Percentiles rank a stretch among this genome's conserved stretches.
These are phyloP conservation scores for Pangasius djambal DNA, from an alignment of 2,797 vertebrate species.

Conservation along the genomic window DNA sequence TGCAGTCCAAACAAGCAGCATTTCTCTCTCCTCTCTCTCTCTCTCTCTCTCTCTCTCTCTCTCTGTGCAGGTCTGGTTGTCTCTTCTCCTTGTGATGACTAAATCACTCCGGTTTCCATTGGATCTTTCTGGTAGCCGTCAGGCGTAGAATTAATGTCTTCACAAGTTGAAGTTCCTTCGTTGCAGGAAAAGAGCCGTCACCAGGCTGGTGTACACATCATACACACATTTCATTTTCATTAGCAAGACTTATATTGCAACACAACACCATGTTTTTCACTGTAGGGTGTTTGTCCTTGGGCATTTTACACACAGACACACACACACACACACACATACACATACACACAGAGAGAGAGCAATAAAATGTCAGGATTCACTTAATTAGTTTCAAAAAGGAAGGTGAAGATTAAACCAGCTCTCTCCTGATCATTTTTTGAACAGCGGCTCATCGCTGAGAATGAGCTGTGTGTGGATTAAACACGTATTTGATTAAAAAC, in stretches of 20 bases:
- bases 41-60: slow-evolving; percentile 47
- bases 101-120: slow-evolving; percentile 23
- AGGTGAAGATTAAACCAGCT: slow-evolving; percentile 52
- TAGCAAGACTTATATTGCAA: slow-evolving; percentile 33
- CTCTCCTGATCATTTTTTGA: slow-evolving; percentile 50
- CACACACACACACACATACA: slow-evolving; percentile 29
- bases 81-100: slow-evolving; percentile 33
- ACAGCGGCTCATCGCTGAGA: slow-evolving; percentile 42
- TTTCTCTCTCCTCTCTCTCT: slow-evolving; percentile 54
- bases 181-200: neutral
- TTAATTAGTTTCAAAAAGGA: slow-evolving; percentile 56
- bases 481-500: slow-evolving; percentile 61
- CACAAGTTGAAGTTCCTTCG: slow-evolving; percentile 20
- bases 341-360: slow-evolving; percentile 31
- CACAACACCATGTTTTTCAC: slow-evolving; percentile 23
- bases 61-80: neutral
- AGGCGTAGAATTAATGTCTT: slow-evolving; percentile 25
- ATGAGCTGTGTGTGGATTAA: slow-evolving; percentile 58
- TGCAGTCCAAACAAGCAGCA: slow-evolving; percentile 64
- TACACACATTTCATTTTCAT: slow-evolving; percentile 26
- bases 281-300: slow-evolving; percentile 20
- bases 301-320: neutral
- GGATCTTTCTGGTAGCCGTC: slow-evolving; percentile 34
- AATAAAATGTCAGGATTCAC: slow-evolving; percentile 45
- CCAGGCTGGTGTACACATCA: slow-evolving; percentile 37